These are phyloP conservation scores for Pollicipes pollicipes DNA, from an alignment of 1,140 invertebrate species.

Conservation along the genomic window DNA sequence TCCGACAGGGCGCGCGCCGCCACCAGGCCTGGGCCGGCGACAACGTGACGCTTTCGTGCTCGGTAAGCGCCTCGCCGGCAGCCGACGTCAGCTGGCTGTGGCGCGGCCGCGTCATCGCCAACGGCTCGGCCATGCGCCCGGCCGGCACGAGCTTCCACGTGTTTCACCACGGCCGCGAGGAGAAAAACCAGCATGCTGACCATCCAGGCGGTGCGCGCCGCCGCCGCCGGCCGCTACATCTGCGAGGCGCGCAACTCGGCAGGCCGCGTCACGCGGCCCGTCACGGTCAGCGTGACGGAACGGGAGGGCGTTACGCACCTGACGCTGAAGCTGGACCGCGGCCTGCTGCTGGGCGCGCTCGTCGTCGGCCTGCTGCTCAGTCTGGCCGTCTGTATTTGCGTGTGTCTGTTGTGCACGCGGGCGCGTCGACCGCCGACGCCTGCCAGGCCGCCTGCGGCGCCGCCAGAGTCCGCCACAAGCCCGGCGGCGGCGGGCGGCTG, in stretches of 20 bases:
- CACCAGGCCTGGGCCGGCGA: not conserved
- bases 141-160: not conserved
- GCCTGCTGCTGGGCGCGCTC: not conserved
- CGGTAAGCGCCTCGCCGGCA: not conserved
- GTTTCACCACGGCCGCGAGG: not conserved
- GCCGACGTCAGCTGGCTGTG: not conserved
- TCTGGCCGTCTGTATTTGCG: not conserved
- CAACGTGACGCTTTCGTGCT: not conserved
- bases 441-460: not conserved
- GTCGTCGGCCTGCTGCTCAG: not conserved
- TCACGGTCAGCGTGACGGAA: not conserved
- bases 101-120: not conserved
- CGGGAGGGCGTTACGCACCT: not conserved
- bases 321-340: not conserved
- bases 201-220: not conserved
- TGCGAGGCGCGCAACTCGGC: not conserved
- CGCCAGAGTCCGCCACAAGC: not conserved
- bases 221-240: not conserved
- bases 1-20: not conserved
- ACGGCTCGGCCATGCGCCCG: not conserved
- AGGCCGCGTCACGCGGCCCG: not conserved
- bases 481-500: too few species aligned
- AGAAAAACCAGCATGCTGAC: conserved; percentile 3
- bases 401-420: not conserved
- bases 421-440: not conserved